A percentile compares a stretch with the other conserved stretches of the same genome.
Conservation (phyloP, 2,113 vertebrate species). For the Tragelaphus strepsiceros region DNA sequence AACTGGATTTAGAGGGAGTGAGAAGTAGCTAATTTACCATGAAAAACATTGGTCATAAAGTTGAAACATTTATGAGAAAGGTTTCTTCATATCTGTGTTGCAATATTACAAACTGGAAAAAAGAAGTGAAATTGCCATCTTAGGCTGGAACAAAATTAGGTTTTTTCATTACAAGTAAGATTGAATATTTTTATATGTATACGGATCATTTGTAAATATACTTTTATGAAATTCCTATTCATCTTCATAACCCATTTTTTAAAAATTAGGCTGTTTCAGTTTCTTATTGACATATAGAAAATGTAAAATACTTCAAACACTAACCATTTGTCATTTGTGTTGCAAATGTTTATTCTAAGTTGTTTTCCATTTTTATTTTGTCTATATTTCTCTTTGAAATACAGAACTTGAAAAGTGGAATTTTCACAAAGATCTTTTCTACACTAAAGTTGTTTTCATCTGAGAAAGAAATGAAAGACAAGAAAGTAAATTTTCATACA, state of each 20-base stretch:
- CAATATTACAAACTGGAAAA: not conserved
- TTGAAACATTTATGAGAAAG: not conserved
- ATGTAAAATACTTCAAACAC: not conserved
- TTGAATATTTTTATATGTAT: not conserved
- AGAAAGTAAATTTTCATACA: not conserved
- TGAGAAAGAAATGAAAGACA: not conserved
- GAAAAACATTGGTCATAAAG: not conserved
- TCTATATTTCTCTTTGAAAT: not conserved
- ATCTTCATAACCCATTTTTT: not conserved
- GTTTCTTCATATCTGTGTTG: not conserved
- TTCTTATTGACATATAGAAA: not conserved
- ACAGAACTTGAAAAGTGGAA: not conserved
- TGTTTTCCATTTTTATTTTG: not conserved
- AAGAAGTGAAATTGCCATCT: not conserved
- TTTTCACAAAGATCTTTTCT: not conserved
- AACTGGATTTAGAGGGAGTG: not conserved
- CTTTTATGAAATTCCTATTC: not conserved
- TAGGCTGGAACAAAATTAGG: not conserved
- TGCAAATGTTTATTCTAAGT: not conserved
- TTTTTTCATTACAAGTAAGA: not conserved
- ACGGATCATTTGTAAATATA: not conserved
- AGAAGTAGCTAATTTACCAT: not conserved
- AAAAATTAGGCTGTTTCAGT: not conserved
- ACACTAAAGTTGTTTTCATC: not conserved
- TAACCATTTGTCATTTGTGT: not conserved